Percentiles rank a stretch among this genome's conserved stretches.
Conservation (phyloP, 30 jellyfish, hydroid and myxozoan species). For the Pelagia noctiluca region DNA sequence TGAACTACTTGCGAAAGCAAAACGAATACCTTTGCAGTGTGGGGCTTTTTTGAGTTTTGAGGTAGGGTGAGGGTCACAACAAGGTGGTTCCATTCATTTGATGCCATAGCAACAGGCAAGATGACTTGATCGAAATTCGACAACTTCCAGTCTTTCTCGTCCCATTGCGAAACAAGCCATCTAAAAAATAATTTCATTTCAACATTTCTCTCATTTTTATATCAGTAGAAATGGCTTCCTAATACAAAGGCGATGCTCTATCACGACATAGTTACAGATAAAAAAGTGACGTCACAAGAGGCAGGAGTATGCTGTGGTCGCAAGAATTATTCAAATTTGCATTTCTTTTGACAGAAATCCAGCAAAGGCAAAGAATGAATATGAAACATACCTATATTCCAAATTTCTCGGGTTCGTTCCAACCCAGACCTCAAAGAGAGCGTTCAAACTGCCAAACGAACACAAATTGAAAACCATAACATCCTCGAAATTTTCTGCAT, state of each 20-base stretch:
- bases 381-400: constrained; percentile 90
- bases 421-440: constrained; percentile 96
- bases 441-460: constrained; percentile 88
- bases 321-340: too few relatives aligned
- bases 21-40: constrained; percentile 92
- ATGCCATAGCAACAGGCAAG: constrained; percentile 52
- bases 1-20: too few relatives aligned
- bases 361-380: too few relatives aligned
- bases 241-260: too few relatives aligned
- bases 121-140: constrained; percentile 94
- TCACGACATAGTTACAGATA: too few relatives aligned
- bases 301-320: too few relatives aligned
- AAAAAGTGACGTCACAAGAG: too few relatives aligned
- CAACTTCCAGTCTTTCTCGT: constrained; percentile 63
- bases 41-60: constrained; percentile 80
- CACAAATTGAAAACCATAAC: constrained; percentile 72
- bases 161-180: constrained; percentile 89
- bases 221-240: too few relatives aligned
- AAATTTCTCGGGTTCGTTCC: constrained; percentile 75
- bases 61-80: constrained; percentile 83
- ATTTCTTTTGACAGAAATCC: too few relatives aligned
- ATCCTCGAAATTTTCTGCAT: constrained; percentile 22
- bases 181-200: too few relatives aligned
- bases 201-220: too few relatives aligned
- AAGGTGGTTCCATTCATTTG: constrained; percentile 93